Base-by-base conservation (phyloP, 2,888 invertebrate genomes). In the Ferdinandea cuprea region DNA sequence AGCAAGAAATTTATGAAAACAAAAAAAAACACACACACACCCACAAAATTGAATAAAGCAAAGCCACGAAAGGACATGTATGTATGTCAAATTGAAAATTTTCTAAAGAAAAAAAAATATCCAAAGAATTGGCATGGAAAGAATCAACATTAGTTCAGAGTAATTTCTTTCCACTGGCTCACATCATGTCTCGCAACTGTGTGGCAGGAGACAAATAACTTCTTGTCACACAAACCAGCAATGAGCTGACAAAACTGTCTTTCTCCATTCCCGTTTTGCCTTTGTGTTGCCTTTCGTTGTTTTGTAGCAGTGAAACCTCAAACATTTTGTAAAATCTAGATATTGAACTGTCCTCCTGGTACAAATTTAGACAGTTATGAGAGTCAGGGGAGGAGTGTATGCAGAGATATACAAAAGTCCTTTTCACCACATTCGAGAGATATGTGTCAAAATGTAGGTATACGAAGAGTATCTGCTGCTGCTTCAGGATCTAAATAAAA, bases 141-240 rank as follows among this genome's bases (percentile, higher is more conserved):
- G 13, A 30, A 37, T 44, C 9, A 69, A 68, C 68, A 61, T 69
- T 71, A 58, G 58, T 71, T 13, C 65, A 35, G 44, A 50, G 76
- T 76, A 65, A 81, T 81, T 65, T 63, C 76, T 35, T 73, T 80
- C 40, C 42, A n/a, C 35, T 50, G 40, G 44, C 68, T 61, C 52
- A 66, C 50, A 58, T 77, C 69, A 54, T 66, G 46, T 58, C 19
- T 30, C 40, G 15, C 58, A 44, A 48, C 61, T 61, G 21, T 50
- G 15, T 63, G 65, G 59, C 48, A 42, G 40, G 48, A 71, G 71
- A 77, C 72, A 77, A 83, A 83, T 83, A 77, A 77, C 77, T 83
- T 83, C 77, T 83, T 83, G 81, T 83, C 81, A 77, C 66, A 83
- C 77, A 83, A 77, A 68, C 59, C 71, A 71, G 66, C 76, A 83